A percentile compares a stretch with the other conserved stretches of the same genome.
These are phyloP conservation scores for Struthio camelus DNA, from an alignment of 2,113 vertebrate genomes.

Conservation along the genomic window DNA sequence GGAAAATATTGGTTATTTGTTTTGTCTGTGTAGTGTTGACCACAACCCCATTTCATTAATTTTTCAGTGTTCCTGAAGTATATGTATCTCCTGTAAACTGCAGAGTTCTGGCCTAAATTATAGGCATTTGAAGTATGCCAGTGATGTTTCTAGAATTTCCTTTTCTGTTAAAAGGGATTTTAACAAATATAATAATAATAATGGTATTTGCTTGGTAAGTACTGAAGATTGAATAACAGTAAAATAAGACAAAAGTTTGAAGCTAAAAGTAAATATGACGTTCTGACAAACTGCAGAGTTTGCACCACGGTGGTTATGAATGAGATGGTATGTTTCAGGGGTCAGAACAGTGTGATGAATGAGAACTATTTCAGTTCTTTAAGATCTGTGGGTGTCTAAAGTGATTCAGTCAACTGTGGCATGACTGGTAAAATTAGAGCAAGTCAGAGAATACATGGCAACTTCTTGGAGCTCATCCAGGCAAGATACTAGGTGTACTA, in stretches of 20 bases:
- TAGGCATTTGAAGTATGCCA: not conserved
- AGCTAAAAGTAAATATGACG: not conserved
- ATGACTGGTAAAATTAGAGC: not conserved
- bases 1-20: not conserved
- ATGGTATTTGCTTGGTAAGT: not conserved
- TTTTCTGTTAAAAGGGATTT: not conserved
- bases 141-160: not conserved
- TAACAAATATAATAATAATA: not conserved
- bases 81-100: not conserved
- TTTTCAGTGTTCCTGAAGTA: not conserved
- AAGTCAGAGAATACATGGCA: not conserved
- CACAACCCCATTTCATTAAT: not conserved
- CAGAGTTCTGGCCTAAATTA: not conserved
- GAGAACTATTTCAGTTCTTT: not conserved
- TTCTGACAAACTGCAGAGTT: not conserved
- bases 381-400: not conserved
- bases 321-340: not conserved
- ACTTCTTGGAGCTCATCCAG: not conserved
- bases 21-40: not conserved
- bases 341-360: not conserved
- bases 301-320: not conserved
- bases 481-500: not conserved
- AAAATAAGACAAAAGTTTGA: not conserved
- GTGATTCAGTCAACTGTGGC: not conserved
- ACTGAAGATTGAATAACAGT: not conserved